A percentile compares a stretch with the other conserved stretches of the same genome.
Conservation (phyloP, 2,113 vertebrate species). For the Hippocampus abdominalis region DNA sequence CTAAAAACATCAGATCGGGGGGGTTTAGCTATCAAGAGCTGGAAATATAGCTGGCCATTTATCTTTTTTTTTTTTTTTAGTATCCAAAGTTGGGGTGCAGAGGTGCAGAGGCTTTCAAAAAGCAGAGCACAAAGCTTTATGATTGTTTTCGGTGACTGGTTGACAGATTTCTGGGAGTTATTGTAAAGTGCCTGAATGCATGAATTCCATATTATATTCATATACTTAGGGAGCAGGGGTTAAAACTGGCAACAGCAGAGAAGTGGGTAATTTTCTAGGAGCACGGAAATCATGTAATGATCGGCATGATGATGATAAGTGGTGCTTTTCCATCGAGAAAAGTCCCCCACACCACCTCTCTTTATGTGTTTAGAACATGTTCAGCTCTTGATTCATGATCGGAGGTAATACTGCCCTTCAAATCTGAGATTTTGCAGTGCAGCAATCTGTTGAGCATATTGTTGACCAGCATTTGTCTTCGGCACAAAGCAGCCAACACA, state of each 20-base stretch:
- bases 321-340: slow-evolving; percentile 13
- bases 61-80: background rate
- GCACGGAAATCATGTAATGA: slow-evolving; percentile 11
- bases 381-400: slow-evolving; percentile 3
- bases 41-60: background rate
- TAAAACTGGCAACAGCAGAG: background rate
- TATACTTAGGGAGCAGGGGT: background rate
- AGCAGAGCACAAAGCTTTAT: background rate
- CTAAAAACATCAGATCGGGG: too few species aligned
- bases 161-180: background rate
- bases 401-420: background rate
- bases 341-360: background rate
- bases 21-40: background rate
- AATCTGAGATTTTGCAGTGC: background rate
- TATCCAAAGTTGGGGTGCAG: background rate
- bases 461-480: background rate
- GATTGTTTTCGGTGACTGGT: background rate
- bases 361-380: background rate
- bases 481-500: background rate
- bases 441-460: background rate
- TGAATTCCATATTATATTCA: background rate
- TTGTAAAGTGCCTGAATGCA: background rate
- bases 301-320: slow-evolving; percentile 6
- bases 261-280: slow-evolving; percentile 6
- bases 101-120: background rate